Base-by-base conservation (phyloP, 2,888 invertebrate genomes). In the Chironomus riparius region DNA sequence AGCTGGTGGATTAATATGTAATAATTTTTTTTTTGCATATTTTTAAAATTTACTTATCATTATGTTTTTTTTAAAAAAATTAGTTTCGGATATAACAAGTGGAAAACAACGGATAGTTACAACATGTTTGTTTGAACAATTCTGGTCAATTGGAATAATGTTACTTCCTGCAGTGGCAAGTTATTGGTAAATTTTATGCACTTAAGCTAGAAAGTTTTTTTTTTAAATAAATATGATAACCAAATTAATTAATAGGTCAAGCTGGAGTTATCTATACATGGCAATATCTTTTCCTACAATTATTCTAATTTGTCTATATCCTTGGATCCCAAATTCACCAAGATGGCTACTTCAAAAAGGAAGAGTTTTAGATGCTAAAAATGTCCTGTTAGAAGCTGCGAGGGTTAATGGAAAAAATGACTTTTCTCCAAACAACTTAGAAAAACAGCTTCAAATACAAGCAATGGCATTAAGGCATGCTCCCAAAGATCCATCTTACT, bases 251-350 rank as follows among this genome's bases (percentile, higher is more conserved):
- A 28, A 28, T 2, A 38, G 38, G 65, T 65, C 65, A 13, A 83
- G 79, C 77, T 86, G 85, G 85, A 80, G 82, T 0, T 79, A 82
- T 50, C 83, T 86, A 74, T 85, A 85, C 78, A 78, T 85, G 68
- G 82, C 83, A 68, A 85, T 86, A 12, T 84, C 85, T 4, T 81
- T 85, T 28, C 85, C 85, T 21, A 85, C 85, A 6, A 47, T 84
- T 1, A 76, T 83, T 50, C 78, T 85, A 15, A 81, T 85, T 10
- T 76, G 83, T 1, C 77, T 85, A 1, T 80, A 84, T 77, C 81
- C 80, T 78, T 85, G 83, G 84, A 84, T 85, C 13, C 85, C 85
- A 1, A 85, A 85, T 24, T 83, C 85, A n/a, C 85, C 85, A 0
- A 81, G 65, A 21, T 65, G 85, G 85, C 79, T 84, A 13, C 79